Percentiles rank a stretch among this genome's conserved stretches.
Conservation (phyloP, 2,113 vertebrate genomes). For the Gasterosteus aculeatus region DNA sequence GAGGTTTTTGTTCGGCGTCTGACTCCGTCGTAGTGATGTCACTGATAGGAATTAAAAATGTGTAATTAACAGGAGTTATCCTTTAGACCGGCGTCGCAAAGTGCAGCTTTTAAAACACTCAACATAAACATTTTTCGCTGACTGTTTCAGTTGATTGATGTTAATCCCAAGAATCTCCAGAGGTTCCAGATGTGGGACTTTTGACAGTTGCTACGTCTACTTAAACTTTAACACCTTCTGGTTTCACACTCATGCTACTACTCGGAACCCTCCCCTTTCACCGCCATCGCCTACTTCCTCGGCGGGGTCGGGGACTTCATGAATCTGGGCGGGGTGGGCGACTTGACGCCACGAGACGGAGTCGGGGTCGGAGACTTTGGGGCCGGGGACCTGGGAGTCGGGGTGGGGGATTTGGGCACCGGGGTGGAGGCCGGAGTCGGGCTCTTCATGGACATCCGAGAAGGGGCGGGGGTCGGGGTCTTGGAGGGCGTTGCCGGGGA, state of each 20-base stretch:
- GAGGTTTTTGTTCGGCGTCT: not conserved
- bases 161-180: not conserved
- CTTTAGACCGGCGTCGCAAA: slow-evolving; percentile 2
- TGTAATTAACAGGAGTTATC: slow-evolving; percentile 6
- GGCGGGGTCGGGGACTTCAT: slow-evolving; percentile 56
- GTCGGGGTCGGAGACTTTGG: slow-evolving; percentile 58
- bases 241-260: slow-evolving; percentile 65
- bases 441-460: slow-evolving; percentile 62
- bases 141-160: slow-evolving; percentile 15
- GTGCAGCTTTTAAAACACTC: slow-evolving; percentile 55
- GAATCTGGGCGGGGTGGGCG: slow-evolving; percentile 47
- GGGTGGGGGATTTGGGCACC: slow-evolving; percentile 56
- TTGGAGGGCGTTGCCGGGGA: slow-evolving; percentile 68
- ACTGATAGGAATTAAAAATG: not conserved
- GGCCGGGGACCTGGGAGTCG: slow-evolving; percentile 58
- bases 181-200: slow-evolving; percentile 1
- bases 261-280: slow-evolving; percentile 1
- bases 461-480: slow-evolving; percentile 62
- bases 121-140: slow-evolving; percentile 22
- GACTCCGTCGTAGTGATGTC: not conserved
- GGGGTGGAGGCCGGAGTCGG: slow-evolving; percentile 70
- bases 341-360: slow-evolving; percentile 39
- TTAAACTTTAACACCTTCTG: slow-evolving; percentile 34
- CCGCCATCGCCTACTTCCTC: slow-evolving; percentile 67
- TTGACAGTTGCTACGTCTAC: slow-evolving; percentile 40